A percentile compares a stretch with the other conserved stretches of the same genome.
These are phyloP conservation scores for Poecilia latipinna DNA, from an alignment of 2,113 vertebrate genomes.

Conservation along the genomic window DNA sequence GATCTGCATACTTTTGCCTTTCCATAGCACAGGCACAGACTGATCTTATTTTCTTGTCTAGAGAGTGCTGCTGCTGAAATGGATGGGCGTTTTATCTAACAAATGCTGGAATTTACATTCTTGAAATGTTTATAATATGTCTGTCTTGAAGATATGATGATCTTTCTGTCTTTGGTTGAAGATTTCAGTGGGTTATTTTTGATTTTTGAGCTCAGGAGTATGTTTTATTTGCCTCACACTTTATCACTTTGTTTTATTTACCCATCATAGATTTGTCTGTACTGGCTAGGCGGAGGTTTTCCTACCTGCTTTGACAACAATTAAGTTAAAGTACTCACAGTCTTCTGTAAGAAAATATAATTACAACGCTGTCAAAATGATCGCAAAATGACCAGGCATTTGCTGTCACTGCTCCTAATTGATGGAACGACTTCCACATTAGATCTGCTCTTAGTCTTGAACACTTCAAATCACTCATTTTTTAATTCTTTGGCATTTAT, in stretches of 20 bases:
- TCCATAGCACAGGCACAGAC: background rate
- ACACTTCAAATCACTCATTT: too few species aligned
- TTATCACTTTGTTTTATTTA: too few species aligned
- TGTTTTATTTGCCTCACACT: background rate
- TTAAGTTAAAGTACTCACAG: background rate
- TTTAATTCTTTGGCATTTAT: too few species aligned
- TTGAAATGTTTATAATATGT: background rate
- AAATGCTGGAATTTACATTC: background rate
- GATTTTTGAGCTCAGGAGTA: background rate
- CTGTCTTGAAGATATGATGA: too few species aligned
- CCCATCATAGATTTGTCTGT: too few species aligned
- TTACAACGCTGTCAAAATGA: background rate
- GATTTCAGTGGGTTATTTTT: background rate
- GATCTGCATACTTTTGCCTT: background rate
- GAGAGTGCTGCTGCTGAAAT: background rate
- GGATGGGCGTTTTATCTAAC: background rate
- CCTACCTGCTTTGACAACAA: too few species aligned
- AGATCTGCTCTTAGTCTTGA: too few species aligned
- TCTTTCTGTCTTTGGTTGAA: too few species aligned
- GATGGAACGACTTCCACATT: too few species aligned
- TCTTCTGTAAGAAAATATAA: background rate
- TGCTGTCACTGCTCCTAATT: too few species aligned
- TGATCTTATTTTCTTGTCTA: background rate
- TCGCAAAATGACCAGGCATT: background rate
- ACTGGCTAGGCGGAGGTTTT: too few species aligned